Percentiles rank a stretch among this genome's conserved stretches.
Conservation (phyloP, 64 coral and sea anemone species). For the Pocillopora verrucosa region DNA sequence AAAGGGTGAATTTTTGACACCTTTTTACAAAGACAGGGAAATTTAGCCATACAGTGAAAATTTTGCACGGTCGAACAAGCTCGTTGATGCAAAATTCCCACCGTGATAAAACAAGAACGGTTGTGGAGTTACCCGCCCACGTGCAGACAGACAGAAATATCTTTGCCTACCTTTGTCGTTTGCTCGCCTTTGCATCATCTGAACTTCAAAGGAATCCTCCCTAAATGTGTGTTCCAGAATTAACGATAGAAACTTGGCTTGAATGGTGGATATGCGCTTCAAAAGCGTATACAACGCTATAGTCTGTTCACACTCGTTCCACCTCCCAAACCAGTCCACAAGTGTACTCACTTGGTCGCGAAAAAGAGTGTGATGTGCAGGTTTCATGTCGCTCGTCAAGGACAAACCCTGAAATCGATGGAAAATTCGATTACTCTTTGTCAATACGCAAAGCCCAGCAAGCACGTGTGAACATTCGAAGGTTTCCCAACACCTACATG, state of each 20-base stretch:
- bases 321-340: constrained; percentile 88
- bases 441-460: constrained; percentile 29
- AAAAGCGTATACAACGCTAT: constrained; percentile 94
- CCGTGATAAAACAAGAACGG: not conserved
- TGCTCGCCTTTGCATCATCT: constrained; percentile 81
- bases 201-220: constrained; percentile 73
- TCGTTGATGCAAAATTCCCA: not conserved
- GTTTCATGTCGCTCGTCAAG: constrained; percentile 79
- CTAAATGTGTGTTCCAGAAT: constrained; percentile 97
- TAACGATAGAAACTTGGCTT: constrained; percentile 88
- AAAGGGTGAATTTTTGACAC: constrained; percentile 17
- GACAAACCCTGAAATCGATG: constrained; percentile 62
- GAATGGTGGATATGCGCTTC: constrained; percentile 82
- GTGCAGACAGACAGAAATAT: constrained; percentile 9
- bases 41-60: not conserved
- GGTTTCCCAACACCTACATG: constrained; percentile 13
- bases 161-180: constrained; percentile 90
- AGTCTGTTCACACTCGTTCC: constrained; percentile 98
- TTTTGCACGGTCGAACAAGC: not conserved
- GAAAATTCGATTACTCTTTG: constrained; percentile 17
- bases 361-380: constrained; percentile 82
- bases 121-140: not conserved
- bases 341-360: constrained; percentile 89
- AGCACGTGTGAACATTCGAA: constrained; percentile 58
- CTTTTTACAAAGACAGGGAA: not conserved